These are phyloP conservation scores for Epizoanthus rinbou DNA, from an alignment of 92 coral and sea anemone species.

Conservation along the genomic window DNA sequence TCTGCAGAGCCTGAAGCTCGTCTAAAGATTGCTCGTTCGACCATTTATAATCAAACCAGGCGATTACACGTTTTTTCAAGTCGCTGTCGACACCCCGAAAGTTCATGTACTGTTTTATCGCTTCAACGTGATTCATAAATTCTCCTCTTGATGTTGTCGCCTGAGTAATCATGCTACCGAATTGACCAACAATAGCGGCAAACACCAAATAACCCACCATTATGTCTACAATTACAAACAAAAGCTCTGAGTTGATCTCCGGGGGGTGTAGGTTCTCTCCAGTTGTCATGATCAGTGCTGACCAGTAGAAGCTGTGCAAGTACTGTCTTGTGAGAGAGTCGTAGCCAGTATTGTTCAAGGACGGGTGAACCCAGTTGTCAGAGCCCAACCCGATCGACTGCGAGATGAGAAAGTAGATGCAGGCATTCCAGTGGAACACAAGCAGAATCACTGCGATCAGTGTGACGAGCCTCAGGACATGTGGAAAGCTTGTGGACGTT, in stretches of 20 bases:
- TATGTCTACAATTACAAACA: conserved; percentile 77
- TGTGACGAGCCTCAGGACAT: conserved; percentile 57
- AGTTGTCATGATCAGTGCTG: conserved; percentile 80
- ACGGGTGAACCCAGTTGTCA: conserved; percentile 90
- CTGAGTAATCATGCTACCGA: conserved; percentile 85
- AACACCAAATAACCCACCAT: conserved; percentile 75
- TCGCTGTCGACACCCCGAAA: conserved; percentile 67
- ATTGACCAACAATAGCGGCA: conserved; percentile 85
- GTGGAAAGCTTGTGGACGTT: conserved; percentile 67
- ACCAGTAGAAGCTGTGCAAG: conserved; percentile 79
- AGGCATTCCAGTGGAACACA: conserved; percentile 90
- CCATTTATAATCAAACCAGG: conserved; percentile 94
- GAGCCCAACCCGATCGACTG: conserved; percentile 78
- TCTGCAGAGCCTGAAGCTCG: conserved; percentile 59
- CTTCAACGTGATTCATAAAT: conserved; percentile 67
- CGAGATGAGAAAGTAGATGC: conserved; percentile 79
- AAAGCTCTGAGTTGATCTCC: conserved; percentile 69
- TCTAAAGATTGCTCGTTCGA: conserved; percentile 71
- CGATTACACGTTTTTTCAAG: conserved; percentile 74
- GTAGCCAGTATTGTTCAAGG: conserved; percentile 50
- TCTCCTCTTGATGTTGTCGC: conserved; percentile 71
- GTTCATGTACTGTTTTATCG: conserved; percentile 73
- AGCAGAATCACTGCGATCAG: conserved; percentile 68
- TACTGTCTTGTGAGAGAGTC: conserved; percentile 71
- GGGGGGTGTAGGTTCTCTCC: conserved; percentile 86